phyloP scores from a whole-genome alignment of 2,888 invertebrate species.

The Hirudinaria manillensis region DNA sequence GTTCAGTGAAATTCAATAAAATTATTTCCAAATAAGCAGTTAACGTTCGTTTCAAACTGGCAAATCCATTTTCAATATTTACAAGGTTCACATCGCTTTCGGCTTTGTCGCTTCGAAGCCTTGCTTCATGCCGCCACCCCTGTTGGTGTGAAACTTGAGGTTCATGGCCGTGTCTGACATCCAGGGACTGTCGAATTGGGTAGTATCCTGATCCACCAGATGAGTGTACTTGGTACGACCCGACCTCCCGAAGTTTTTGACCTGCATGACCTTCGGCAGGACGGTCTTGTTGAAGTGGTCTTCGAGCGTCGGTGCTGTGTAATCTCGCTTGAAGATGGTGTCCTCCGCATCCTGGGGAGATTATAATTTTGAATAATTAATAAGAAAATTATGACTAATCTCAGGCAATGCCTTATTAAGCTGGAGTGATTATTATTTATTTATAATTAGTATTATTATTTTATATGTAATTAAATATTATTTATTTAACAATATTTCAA shows the following conservation, averaged over 20 bases:
- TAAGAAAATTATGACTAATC: neutral
- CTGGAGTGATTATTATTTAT: neutral
- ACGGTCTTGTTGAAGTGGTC: constrained; percentile 99
- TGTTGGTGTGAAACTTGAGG: constrained; percentile 75
- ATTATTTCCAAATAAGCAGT: too few species aligned
- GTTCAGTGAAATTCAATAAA: too few species aligned
- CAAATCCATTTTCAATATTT: neutral
- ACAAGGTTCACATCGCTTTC: constrained; percentile 15
- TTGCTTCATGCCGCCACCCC: constrained; percentile 87
- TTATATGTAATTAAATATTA: too few species aligned
- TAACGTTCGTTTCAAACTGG: too few species aligned
- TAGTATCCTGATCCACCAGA: constrained; percentile 96
- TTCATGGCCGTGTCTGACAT: constrained; percentile 81
- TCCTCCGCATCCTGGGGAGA: constrained; percentile 71
- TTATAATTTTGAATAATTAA: neutral
- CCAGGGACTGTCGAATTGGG: constrained; percentile 96
- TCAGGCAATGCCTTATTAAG: too few species aligned
- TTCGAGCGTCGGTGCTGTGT: constrained; percentile 89
- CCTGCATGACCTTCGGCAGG: constrained; percentile 98
- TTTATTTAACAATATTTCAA: too few species aligned
- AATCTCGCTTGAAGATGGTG: constrained; percentile 82
- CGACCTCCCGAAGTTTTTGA: constrained; percentile 97
- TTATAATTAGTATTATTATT: neutral
- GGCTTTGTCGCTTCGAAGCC: constrained; percentile 73
- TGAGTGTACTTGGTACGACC: constrained; percentile 98